Conservation (phyloP, 2,888 invertebrate species). For the Xanthia icteritia region DNA sequence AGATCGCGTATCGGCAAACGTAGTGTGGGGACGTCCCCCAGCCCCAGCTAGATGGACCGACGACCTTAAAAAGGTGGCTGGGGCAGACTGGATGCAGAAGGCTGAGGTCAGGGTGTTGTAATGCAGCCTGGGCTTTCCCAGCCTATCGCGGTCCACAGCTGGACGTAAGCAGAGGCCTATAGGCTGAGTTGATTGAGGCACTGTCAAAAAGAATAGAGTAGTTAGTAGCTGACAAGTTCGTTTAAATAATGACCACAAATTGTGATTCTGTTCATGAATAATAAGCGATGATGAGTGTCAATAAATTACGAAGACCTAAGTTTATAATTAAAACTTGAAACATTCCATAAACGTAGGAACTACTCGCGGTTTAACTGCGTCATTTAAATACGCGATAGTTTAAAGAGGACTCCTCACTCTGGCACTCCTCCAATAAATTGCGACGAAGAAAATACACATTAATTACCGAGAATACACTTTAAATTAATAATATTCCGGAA, state of each 20-base stretch:
- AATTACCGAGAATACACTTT: slow-evolving; percentile 34
- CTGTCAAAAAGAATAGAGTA: neutral
- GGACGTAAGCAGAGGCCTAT: no score
- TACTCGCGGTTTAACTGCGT: slow-evolving; percentile 6
- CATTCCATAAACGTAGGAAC: slow-evolving; percentile 21
- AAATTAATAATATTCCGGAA: slow-evolving; percentile 28
- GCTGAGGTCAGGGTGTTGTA: no score
- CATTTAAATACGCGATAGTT: slow-evolving; percentile 26
- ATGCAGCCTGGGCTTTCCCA: no score
- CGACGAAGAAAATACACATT: slow-evolving; percentile 32
- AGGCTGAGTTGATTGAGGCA: no score
- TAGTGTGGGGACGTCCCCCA: no score
- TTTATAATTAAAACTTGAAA: slow-evolving; percentile 7
- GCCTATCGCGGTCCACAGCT: no score
- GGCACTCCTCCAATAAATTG: slow-evolving; percentile 37
- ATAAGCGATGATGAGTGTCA: neutral
- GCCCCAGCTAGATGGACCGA: no score
- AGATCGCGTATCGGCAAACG: no score
- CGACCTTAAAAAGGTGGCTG: no score
- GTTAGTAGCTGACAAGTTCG: neutral
- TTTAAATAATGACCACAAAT: neutral
- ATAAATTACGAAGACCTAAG: neutral
- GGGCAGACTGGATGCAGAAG: no score
- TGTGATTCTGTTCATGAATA: no score
- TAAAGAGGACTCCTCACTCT: slow-evolving; percentile 34